Evolutionary conservation across 2,888 invertebrate species (phyloP).

Genomic region (Diarsia brunnea): DNA sequence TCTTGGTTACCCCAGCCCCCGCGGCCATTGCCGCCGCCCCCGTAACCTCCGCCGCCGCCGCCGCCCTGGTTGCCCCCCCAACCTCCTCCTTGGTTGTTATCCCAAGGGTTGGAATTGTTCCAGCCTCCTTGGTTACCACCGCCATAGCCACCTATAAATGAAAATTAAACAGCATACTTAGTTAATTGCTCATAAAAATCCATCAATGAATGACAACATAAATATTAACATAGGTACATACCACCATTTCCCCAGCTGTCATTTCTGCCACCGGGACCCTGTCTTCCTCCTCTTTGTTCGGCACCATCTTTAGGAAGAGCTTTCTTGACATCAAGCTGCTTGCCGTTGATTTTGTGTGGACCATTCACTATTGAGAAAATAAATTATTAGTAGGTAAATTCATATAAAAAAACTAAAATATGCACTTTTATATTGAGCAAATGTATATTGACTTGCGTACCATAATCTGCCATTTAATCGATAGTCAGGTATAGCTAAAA

Average conservation of each 20-base stretch:
- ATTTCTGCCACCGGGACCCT: conserved; percentile 81
- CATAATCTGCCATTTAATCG: conserved; percentile 76
- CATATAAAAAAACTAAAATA: background rate
- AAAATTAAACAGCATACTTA: conserved; percentile 23
- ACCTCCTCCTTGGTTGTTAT: conserved; percentile 89
- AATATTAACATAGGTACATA: conserved; percentile 42
- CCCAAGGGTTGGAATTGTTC: conserved; percentile 88
- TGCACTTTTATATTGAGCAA: conserved; percentile 15
- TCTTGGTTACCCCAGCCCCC: conserved; percentile 91
- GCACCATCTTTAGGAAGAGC: conserved; percentile 96
- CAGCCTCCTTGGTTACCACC: conserved; percentile 91
- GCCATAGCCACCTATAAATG: conserved; percentile 88
- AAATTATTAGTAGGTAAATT: conserved; percentile 25
- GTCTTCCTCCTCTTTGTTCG: conserved; percentile 89
- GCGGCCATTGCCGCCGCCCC: conserved; percentile 87
- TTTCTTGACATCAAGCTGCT: conserved; percentile 98
- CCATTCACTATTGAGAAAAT: conserved; percentile 92
- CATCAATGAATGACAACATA: background rate
- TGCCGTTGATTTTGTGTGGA: conserved; percentile 96
- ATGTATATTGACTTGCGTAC: conserved; percentile 89
- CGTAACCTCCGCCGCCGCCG: conserved; percentile 79
- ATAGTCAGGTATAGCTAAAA: conserved; percentile 88
- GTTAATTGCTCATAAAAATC: background rate
- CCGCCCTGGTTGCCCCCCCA: conserved; percentile 81
- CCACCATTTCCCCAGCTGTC: conserved; percentile 83